Conservation (phyloP, 2,888 invertebrate species). For the Dioctria linearis region DNA sequence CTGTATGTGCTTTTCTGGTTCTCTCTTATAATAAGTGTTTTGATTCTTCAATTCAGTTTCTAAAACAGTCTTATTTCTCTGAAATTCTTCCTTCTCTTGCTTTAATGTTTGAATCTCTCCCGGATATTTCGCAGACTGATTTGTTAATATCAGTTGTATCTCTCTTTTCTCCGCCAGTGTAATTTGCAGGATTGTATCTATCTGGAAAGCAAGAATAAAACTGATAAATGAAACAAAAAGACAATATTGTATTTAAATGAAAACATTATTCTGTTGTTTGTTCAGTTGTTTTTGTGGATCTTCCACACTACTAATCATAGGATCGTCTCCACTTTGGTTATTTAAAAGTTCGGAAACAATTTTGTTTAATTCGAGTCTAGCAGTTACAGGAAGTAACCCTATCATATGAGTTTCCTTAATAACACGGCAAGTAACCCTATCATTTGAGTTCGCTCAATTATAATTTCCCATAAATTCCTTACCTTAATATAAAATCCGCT, state of each 20-base stretch:
- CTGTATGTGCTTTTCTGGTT: conserved; percentile 67
- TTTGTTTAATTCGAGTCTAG: conserved; percentile 79
- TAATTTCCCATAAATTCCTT: too few species aligned
- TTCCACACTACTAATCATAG: conserved; percentile 77
- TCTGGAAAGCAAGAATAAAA: conserved; percentile 13
- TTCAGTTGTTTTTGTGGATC: conserved; percentile 78
- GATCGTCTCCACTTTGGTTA: conserved; percentile 78
- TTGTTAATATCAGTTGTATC: conserved; percentile 69
- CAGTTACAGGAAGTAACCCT: too few species aligned
- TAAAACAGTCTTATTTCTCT: conserved; percentile 69
- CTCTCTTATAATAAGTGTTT: conserved; percentile 69
- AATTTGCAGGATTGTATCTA: conserved; percentile 72
- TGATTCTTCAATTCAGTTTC: conserved; percentile 67
- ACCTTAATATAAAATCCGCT: too few species aligned
- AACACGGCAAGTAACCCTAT: too few species aligned
- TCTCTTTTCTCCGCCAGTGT: conserved; percentile 73
- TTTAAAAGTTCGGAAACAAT: conserved; percentile 78
- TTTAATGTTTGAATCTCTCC: conserved; percentile 75
- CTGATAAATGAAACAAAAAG: conserved; percentile 4
- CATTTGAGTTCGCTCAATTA: too few species aligned
- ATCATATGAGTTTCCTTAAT: too few species aligned
- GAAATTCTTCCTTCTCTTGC: conserved; percentile 73
- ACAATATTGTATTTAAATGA: background rate
- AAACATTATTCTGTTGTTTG: conserved; percentile 74
- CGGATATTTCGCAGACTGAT: conserved; percentile 72